Percentiles rank a stretch among this genome's conserved stretches.
phyloP scores from a whole-genome alignment of 2,113 vertebrate species.

The Corythornis madagascariensis region DNA sequence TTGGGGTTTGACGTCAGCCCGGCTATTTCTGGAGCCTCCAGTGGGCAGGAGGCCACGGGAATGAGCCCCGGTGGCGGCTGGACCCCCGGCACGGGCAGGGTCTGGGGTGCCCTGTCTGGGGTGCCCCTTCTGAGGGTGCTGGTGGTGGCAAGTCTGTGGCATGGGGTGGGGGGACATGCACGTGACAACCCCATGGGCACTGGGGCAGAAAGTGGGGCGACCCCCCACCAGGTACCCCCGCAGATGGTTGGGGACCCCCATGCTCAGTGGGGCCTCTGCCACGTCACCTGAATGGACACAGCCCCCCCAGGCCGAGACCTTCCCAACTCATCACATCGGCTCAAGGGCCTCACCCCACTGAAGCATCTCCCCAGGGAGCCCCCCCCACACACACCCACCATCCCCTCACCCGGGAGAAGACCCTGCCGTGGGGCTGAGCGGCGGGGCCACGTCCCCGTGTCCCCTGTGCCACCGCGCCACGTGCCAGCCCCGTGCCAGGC shows the following conservation, averaged over 20 bases:
- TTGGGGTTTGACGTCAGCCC: slow-evolving; percentile 41
- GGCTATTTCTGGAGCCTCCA: slow-evolving; percentile 41
- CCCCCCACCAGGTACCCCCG: no score
- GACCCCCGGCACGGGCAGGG: background rate
- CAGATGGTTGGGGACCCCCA: background rate
- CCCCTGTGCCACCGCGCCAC: background rate
- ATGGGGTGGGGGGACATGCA: background rate
- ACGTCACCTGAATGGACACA: background rate
- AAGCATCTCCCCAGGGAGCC: background rate
- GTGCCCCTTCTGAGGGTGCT: background rate
- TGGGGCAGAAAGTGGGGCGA: no score
- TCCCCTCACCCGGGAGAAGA: background rate
- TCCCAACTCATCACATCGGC: background rate
- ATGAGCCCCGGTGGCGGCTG: background rate
- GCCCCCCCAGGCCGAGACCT: background rate
- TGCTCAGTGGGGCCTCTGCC: background rate
- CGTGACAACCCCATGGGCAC: no score
- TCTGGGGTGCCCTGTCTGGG: background rate
- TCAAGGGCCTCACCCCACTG: rapidly evolving
- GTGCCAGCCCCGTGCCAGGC: slow-evolving; percentile 25
- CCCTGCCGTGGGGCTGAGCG: rapidly evolving
- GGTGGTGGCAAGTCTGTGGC: background rate
- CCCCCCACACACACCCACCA: background rate
- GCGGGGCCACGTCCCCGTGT: background rate
- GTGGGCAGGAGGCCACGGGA: slow-evolving; percentile 16